phyloP scores from a whole-genome alignment of 2,113 vertebrate species.

The Plestiodon gilberti region DNA sequence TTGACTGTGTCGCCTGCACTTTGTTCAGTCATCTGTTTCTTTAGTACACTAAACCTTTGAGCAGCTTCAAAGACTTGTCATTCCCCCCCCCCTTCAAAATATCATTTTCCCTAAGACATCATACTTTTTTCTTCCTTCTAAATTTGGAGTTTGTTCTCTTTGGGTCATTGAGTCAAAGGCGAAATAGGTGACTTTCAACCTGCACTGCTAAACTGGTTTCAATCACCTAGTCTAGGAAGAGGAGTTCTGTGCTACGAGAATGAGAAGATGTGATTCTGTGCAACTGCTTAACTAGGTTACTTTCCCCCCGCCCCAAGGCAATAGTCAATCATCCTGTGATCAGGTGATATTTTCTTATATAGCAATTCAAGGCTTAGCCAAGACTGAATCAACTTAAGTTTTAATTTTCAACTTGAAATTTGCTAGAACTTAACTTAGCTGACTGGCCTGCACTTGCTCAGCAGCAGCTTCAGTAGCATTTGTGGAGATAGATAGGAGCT shows the following conservation, averaged over 20 bases:
- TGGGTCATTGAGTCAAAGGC: neutral
- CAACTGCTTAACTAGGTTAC: neutral
- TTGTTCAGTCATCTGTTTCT: constrained; percentile 9
- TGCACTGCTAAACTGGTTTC: neutral
- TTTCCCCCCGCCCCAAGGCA: neutral
- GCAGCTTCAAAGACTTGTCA: constrained; percentile 9
- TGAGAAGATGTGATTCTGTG: neutral
- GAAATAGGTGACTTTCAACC: neutral
- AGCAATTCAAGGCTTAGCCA: neutral
- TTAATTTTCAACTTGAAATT: neutral
- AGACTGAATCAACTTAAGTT: neutral
- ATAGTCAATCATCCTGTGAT: neutral
- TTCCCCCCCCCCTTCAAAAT: neutral
- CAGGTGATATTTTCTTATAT: neutral
- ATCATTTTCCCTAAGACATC: neutral
- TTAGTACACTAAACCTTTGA: constrained; percentile 1
- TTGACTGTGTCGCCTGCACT: neutral
- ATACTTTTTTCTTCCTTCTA: neutral
- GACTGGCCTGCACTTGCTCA: no score
- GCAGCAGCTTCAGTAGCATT: no score
- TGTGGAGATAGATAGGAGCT: no score
- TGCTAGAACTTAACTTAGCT: neutral
- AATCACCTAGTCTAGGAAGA: neutral
- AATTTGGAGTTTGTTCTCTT: neutral
- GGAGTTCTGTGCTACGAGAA: neutral